Evolutionary conservation across 1,140 invertebrate genomes (phyloP).

Genomic region (Caenorhabditis tropicalis): DNA sequence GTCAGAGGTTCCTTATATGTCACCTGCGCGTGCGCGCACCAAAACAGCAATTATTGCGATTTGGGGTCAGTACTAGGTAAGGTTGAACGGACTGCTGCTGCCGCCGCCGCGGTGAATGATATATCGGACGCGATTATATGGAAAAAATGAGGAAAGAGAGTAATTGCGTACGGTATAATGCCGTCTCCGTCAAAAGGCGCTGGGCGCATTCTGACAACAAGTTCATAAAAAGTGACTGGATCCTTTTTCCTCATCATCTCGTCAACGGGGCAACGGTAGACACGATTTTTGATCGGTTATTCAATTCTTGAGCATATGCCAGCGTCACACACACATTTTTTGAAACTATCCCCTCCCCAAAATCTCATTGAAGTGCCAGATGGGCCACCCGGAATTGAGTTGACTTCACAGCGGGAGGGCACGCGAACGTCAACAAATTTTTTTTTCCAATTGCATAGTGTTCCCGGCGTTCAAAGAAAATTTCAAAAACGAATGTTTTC

Average conservation of each 20-base stretch:
- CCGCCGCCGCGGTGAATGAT: constrained; percentile 13
- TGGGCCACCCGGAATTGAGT: background rate
- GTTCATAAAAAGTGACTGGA: background rate
- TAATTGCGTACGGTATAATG: constrained; percentile 17
- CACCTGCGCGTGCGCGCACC: background rate
- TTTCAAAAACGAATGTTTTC: no score
- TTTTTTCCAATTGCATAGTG: constrained; percentile 9
- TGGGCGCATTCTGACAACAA: constrained; percentile 5
- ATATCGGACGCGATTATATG: constrained; percentile 34
- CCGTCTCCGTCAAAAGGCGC: background rate
- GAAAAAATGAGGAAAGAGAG: background rate
- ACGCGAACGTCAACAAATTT: constrained; percentile 15
- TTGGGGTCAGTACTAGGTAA: constrained; percentile 9
- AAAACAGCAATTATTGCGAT: constrained; percentile 32
- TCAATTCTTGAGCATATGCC: background rate
- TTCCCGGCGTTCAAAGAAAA: background rate
- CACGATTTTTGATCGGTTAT: background rate
- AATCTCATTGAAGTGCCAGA: background rate
- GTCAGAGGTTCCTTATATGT: background rate
- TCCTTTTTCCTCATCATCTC: constrained; percentile 9
- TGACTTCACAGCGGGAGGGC: constrained; percentile 19
- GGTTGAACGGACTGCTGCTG: background rate
- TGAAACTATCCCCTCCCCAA: background rate
- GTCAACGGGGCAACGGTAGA: background rate
- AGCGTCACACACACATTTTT: background rate